Evolutionary conservation across 2,797 vertebrate species (phyloP).

Genomic region (Paedocypris micromegethes): DNA sequence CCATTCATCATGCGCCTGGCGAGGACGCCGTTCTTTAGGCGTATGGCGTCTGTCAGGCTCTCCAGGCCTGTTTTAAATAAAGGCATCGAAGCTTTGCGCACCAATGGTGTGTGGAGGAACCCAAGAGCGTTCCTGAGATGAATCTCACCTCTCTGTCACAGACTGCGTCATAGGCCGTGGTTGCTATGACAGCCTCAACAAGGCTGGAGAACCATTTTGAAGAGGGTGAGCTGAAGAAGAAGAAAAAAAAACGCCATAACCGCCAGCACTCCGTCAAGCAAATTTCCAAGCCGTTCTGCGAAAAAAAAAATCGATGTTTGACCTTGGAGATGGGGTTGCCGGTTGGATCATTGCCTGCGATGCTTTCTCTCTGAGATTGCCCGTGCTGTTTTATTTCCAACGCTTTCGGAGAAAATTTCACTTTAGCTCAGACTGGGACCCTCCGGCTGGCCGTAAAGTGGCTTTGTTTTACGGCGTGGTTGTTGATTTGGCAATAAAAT

Average conservation of each 20-base stretch:
- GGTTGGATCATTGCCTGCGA: not conserved
- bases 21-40: slow-evolving; percentile 16
- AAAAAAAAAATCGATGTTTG: slow-evolving; percentile 24
- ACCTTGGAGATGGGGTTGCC: slow-evolving; percentile 7
- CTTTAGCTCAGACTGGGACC: slow-evolving; percentile 7
- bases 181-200: slow-evolving; percentile 79
- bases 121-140: slow-evolving; percentile 64
- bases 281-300: slow-evolving; percentile 18
- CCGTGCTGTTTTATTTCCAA: slow-evolving; percentile 10
- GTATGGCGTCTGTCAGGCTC: slow-evolving; percentile 24
- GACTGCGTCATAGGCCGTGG: slow-evolving; percentile 79
- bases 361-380: not conserved
- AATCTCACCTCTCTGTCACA: slow-evolving; percentile 76
- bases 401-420: slow-evolving; percentile 2
- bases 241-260: slow-evolving; percentile 37
- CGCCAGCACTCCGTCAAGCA: slow-evolving; percentile 33
- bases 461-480: slow-evolving; percentile 23
- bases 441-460: slow-evolving; percentile 13
- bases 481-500: slow-evolving; percentile 16
- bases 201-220: slow-evolving; percentile 73
- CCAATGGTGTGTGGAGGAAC: slow-evolving; percentile 27
- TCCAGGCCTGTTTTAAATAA: slow-evolving; percentile 38
- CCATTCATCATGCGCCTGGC: slow-evolving; percentile 12
- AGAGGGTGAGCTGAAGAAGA: slow-evolving; percentile 52
- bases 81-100: slow-evolving; percentile 44